Evolutionary conservation across 2,797 vertebrate genomes (phyloP).

Genomic region (Hirundo rustica): DNA sequence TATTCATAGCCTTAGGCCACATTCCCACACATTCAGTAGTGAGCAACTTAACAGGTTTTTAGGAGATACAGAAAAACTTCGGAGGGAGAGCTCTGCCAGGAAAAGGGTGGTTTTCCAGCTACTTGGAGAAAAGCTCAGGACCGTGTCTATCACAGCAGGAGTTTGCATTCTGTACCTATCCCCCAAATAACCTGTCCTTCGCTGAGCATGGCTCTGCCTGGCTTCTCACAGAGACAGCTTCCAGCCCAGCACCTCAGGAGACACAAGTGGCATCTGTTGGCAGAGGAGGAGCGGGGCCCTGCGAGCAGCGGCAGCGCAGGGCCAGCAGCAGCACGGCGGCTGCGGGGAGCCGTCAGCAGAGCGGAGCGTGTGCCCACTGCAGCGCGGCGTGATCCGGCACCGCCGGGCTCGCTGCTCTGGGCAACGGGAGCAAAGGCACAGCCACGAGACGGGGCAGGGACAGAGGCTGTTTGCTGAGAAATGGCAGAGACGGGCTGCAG

Average conservation of each 20-base stretch:
- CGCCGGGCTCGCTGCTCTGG: not conserved
- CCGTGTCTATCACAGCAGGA: not conserved
- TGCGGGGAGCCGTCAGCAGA: not conserved
- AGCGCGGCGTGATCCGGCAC: not conserved
- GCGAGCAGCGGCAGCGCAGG: not conserved
- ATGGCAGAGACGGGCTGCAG: not conserved
- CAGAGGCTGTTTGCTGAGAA: not conserved
- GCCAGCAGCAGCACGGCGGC: not conserved
- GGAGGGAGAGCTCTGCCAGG: conserved; percentile 33
- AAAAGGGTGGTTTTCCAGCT: not conserved
- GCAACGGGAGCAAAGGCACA: not conserved
- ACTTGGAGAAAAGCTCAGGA: not conserved
- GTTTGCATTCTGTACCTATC: not conserved
- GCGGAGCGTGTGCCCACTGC: not conserved
- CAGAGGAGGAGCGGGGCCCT: not conserved
- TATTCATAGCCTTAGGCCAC: conserved; percentile 43
- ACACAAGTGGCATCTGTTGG: conserved; percentile 14
- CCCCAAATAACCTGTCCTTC: not conserved
- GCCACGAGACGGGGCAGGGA: not conserved
- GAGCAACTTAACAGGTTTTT: conserved; percentile 43
- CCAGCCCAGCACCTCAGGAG: conserved; percentile 9
- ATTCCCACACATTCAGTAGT: conserved; percentile 1
- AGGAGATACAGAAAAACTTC: conserved; percentile 32
- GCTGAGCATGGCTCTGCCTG: not conserved
- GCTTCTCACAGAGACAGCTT: not conserved